A percentile compares a stretch with the other conserved stretches of the same genome.
These are phyloP conservation scores for Pomatorhinus ruficollis DNA, from an alignment of 2,113 vertebrate species.

Conservation along the genomic window DNA sequence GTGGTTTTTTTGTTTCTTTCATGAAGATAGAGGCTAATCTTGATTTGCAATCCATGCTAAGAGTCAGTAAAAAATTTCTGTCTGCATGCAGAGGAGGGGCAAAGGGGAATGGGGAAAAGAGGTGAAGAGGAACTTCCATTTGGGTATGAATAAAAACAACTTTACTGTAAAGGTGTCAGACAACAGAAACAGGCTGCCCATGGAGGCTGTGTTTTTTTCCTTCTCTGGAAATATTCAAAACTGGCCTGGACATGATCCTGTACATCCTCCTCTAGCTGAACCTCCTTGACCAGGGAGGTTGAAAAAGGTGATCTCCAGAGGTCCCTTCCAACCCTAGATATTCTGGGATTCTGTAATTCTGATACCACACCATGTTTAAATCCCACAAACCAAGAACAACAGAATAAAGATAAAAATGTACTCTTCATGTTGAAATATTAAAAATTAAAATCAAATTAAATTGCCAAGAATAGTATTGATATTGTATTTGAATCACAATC, in stretches of 20 bases:
- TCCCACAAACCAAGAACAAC: accelerated
- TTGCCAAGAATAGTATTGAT: accelerated
- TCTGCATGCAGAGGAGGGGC: background rate
- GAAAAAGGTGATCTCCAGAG: background rate
- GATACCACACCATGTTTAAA: accelerated
- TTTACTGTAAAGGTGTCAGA: background rate
- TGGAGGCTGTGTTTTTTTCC: background rate
- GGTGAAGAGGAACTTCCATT: background rate
- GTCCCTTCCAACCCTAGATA: background rate
- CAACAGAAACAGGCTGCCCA: background rate
- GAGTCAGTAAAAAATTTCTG: background rate
- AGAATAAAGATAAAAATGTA: background rate
- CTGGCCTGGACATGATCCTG: too few species aligned
- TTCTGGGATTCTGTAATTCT: background rate
- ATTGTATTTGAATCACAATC: background rate
- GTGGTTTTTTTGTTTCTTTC: background rate
- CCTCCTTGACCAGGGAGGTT: background rate
- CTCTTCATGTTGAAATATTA: background rate
- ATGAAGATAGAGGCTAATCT: background rate
- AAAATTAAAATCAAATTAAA: background rate
- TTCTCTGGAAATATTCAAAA: background rate
- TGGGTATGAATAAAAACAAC: background rate
- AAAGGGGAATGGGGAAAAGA: background rate
- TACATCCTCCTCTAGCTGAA: background rate
- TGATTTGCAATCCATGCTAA: accelerated